Conservation (phyloP, 2,113 vertebrate genomes). For the Pluvialis apricaria region DNA sequence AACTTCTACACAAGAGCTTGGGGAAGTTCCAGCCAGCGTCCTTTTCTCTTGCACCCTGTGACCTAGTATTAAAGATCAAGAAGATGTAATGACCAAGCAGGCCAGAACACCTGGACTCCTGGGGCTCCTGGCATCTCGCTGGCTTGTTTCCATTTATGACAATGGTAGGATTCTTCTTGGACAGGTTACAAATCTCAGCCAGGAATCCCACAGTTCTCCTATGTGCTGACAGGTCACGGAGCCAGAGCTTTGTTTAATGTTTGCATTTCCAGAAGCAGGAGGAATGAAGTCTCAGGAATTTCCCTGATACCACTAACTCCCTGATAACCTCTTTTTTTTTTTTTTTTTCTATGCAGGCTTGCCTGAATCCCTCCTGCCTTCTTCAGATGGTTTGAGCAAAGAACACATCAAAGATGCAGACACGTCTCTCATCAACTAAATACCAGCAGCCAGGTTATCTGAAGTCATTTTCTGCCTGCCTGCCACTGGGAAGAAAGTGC, state of each 20-base stretch:
- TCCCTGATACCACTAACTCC: neutral
- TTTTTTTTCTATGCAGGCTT: neutral
- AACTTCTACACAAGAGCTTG: neutral
- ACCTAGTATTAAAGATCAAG: neutral
- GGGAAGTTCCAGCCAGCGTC: neutral
- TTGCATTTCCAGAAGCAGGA: neutral
- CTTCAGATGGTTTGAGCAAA: neutral
- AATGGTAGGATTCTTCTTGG: neutral
- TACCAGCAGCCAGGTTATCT: conserved; percentile 7
- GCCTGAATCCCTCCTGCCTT: neutral
- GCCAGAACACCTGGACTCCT: neutral
- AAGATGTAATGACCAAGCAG: neutral
- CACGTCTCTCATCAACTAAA: neutral
- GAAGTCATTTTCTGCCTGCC: neutral
- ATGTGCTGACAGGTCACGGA: neutral
- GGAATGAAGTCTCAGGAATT: neutral
- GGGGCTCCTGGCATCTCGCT: neutral
- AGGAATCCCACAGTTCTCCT: neutral
- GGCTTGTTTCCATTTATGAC: neutral
- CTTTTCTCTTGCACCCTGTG: neutral
- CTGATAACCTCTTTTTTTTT: neutral
- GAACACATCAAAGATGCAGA: conserved; percentile 37
- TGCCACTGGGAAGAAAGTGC: conserved; percentile 24
- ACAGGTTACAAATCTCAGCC: neutral
- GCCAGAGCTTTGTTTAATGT: neutral